These are phyloP conservation scores for Enteromius fasciolatus DNA, from an alignment of 2,797 vertebrate genomes.

Conservation along the genomic window DNA sequence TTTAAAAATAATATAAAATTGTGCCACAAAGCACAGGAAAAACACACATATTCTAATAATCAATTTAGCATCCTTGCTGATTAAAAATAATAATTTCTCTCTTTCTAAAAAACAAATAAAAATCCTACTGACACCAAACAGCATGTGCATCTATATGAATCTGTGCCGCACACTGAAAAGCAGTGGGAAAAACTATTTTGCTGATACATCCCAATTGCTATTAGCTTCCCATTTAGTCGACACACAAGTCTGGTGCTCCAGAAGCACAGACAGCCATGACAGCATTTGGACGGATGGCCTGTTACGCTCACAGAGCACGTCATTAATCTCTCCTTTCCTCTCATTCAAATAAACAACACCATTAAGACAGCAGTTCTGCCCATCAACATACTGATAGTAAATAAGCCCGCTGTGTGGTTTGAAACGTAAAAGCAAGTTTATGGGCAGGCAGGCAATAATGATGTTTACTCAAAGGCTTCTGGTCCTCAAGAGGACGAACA, in stretches of 20 bases:
- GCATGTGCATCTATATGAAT: neutral
- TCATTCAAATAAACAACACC: conserved; percentile 45
- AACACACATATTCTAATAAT: too few relatives aligned
- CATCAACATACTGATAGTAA: conserved; percentile 45
- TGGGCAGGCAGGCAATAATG: conserved; percentile 37
- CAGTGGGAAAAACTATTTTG: neutral
- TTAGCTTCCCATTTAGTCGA: neutral
- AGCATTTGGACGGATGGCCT: conserved; percentile 34
- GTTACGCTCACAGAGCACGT: conserved; percentile 13
- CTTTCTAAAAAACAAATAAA: too few relatives aligned
- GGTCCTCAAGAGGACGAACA: conserved; percentile 32
- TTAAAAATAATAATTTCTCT: neutral
- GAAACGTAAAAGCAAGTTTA: conserved; percentile 43
- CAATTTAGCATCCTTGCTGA: neutral
- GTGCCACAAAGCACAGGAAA: too few relatives aligned
- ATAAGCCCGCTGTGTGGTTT: conserved; percentile 33
- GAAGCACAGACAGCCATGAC: neutral
- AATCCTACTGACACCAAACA: neutral
- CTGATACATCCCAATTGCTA: neutral
- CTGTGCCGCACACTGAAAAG: neutral
- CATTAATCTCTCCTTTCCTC: conserved; percentile 44
- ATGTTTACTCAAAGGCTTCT: conserved; percentile 51
- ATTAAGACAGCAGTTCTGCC: conserved; percentile 33
- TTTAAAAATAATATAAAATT: too few relatives aligned
- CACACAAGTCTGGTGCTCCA: neutral